These are phyloP conservation scores for Pectinophora gossypiella DNA, from an alignment of 1,140 invertebrate species.

Conservation along the genomic window DNA sequence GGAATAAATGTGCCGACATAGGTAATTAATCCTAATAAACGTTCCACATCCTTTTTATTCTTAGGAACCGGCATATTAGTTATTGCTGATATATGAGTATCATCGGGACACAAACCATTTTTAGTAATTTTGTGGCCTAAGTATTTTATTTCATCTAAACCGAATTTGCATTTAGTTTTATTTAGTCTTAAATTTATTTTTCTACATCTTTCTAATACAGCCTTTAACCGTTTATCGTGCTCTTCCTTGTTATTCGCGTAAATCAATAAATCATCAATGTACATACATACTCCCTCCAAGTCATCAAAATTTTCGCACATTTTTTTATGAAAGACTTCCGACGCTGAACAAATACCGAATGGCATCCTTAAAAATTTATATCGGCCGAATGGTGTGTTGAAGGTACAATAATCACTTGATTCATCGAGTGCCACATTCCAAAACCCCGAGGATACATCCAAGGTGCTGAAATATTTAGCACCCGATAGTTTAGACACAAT, in stretches of 20 bases:
- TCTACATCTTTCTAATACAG: slow-evolving; percentile 2
- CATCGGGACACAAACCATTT: slow-evolving; percentile 1
- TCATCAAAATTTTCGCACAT: slow-evolving; percentile 5
- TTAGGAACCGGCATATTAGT: slow-evolving; percentile 4
- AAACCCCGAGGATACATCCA: slow-evolving; percentile 20
- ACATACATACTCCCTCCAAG: slow-evolving; percentile 4
- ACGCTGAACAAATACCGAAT: slow-evolving; percentile 18
- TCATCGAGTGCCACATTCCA: slow-evolving; percentile 25
- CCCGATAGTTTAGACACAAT: slow-evolving; percentile 14
- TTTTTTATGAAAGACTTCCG: slow-evolving; percentile 8
- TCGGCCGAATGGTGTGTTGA: slow-evolving; percentile 27
- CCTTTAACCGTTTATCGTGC: slow-evolving; percentile 9
- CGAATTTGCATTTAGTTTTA: slow-evolving; percentile 8
- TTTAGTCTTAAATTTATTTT: slow-evolving; percentile 9
- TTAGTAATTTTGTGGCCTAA: slow-evolving; percentile 7
- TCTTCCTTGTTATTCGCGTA: not conserved
- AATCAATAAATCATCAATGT: slow-evolving; percentile 8
- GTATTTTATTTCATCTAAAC: slow-evolving; percentile 1
- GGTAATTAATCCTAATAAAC: slow-evolving; percentile 16
- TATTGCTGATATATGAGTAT: slow-evolving; percentile 6
- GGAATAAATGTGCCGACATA: slow-evolving; percentile 11
- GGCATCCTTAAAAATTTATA: slow-evolving; percentile 28
- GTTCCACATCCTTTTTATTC: slow-evolving; percentile 12
- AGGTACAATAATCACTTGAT: slow-evolving; percentile 23
- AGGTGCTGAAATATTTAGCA: slow-evolving; percentile 9